Percentiles rank a stretch among this genome's conserved stretches.
phyloP scores from a whole-genome alignment of 2,888 invertebrate species.

The Masnerella sp. region DNA sequence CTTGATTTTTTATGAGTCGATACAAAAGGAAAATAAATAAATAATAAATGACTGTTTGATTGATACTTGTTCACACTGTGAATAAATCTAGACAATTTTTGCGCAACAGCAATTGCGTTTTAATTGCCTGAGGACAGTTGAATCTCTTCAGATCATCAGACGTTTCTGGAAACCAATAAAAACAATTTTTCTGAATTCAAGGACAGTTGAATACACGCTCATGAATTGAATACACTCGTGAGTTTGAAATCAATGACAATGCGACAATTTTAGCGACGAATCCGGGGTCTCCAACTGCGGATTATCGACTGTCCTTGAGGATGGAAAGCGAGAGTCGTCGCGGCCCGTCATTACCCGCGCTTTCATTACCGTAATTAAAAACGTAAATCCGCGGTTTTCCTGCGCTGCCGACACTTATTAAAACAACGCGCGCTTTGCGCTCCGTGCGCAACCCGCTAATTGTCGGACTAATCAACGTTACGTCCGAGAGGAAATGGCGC shows the following conservation, averaged over 20 bases:
- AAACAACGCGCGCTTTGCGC: slow-evolving; percentile 31
- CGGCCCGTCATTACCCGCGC: slow-evolving; percentile 42
- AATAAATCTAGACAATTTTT: slow-evolving; percentile 8
- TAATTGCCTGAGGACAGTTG: slow-evolving; percentile 16
- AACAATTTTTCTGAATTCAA: slow-evolving; percentile 21
- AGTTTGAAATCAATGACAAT: slow-evolving; percentile 50
- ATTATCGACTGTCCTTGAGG: slow-evolving; percentile 50
- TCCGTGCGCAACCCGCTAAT: slow-evolving; percentile 20
- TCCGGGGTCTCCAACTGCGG: slow-evolving; percentile 25
- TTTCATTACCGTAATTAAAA: slow-evolving; percentile 61
- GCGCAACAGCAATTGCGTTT: slow-evolving; percentile 28
- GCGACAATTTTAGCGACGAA: slow-evolving; percentile 43
- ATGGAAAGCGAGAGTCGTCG: slow-evolving; percentile 55
- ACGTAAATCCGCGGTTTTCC: slow-evolving; percentile 37
- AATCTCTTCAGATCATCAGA: slow-evolving; percentile 19
- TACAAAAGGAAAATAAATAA: no score
- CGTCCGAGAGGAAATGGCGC: neutral
- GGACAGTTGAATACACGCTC: no score
- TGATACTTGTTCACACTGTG: no score
- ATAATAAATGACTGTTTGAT: no score
- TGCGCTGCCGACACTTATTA: slow-evolving; percentile 40
- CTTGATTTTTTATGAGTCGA: no score
- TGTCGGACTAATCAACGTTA: slow-evolving; percentile 18
- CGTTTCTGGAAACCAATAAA: slow-evolving; percentile 11
- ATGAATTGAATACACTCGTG: no score